Percentiles rank a stretch among this genome's conserved stretches.
phyloP scores from a whole-genome alignment of 2,888 invertebrate species.

The Chaetogeoica ovagalla region DNA sequence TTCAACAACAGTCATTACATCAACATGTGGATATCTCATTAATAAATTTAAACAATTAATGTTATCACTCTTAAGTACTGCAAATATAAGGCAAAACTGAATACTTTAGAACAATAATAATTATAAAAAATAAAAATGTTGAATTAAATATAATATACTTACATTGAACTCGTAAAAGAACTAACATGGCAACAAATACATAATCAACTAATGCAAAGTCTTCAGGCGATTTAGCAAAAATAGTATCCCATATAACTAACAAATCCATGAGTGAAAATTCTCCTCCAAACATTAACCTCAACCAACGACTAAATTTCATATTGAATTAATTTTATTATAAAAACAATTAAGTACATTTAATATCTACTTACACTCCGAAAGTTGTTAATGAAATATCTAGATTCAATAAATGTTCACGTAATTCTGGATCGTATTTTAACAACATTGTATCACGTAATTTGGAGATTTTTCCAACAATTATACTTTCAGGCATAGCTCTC shows the following conservation, averaged over 20 bases:
- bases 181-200: slow-evolving; percentile 76
- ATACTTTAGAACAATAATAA: background rate
- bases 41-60: slow-evolving; percentile 68
- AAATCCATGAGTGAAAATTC: slow-evolving; percentile 80
- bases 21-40: slow-evolving; percentile 71
- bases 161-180: slow-evolving; percentile 72
- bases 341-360: background rate
- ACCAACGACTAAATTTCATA: slow-evolving; percentile 72
- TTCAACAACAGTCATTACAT: slow-evolving; percentile 67
- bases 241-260: slow-evolving; percentile 79
- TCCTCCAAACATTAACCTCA: slow-evolving; percentile 78
- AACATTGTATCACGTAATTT: slow-evolving; percentile 59
- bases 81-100: slow-evolving; percentile 55
- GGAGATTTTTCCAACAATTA: slow-evolving; percentile 68
- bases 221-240: slow-evolving; percentile 70
- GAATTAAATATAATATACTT: slow-evolving; percentile 59
- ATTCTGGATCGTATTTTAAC: slow-evolving; percentile 63
- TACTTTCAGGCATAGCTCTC: slow-evolving; percentile 60
- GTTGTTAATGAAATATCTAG: slow-evolving; percentile 81
- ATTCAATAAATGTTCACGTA: slow-evolving; percentile 69
- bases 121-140: background rate
- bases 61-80: slow-evolving; percentile 69
- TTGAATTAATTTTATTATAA: background rate
- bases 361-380: slow-evolving; percentile 76
- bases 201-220: slow-evolving; percentile 67